Evolutionary conservation across 2,797 vertebrate genomes (phyloP).

Genomic region (Poeciliopsis gracilis): DNA sequence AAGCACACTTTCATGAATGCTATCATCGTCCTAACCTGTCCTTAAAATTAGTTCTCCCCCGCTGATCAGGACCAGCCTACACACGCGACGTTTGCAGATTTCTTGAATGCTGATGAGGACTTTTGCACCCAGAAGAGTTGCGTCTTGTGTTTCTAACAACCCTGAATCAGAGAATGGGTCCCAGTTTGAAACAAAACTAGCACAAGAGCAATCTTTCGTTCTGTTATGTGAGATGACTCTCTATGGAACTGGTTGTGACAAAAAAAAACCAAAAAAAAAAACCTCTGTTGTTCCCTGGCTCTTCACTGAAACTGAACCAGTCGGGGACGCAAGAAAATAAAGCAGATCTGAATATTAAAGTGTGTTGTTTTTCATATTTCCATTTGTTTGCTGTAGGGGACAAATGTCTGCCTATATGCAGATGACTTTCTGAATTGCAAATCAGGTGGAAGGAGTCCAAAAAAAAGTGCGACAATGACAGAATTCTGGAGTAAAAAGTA

Average conservation of each 20-base stretch:
- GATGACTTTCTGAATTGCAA: conserved; percentile 58
- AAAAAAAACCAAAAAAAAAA: not conserved
- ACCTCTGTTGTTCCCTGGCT: conserved; percentile 52
- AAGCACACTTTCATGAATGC: conserved; percentile 63
- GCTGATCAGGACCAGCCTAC: conserved; percentile 41
- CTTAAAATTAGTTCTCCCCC: conserved; percentile 41
- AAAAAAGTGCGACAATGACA: conserved; percentile 54
- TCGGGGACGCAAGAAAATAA: conserved; percentile 29
- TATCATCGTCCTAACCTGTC: conserved; percentile 52
- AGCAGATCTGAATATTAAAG: conserved; percentile 56
- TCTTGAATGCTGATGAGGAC: conserved; percentile 63
- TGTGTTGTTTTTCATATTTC: conserved; percentile 24
- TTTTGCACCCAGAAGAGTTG: conserved; percentile 56
- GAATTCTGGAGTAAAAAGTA: conserved; percentile 66
- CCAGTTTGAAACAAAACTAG: conserved; percentile 45
- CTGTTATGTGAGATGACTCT: conserved; percentile 49
- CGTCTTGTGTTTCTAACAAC: conserved; percentile 59
- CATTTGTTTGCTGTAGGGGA: conserved; percentile 17
- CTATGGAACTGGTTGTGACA: conserved; percentile 35
- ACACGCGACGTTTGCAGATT: conserved; percentile 58
- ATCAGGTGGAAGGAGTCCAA: conserved; percentile 47
- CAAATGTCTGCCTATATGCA: conserved; percentile 20
- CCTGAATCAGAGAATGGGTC: conserved; percentile 48
- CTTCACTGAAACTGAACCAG: conserved; percentile 42
- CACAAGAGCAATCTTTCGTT: conserved; percentile 57